These are phyloP conservation scores for Acanthurus lineatus DNA, from an alignment of 2,797 vertebrate genomes.

Conservation along the genomic window DNA sequence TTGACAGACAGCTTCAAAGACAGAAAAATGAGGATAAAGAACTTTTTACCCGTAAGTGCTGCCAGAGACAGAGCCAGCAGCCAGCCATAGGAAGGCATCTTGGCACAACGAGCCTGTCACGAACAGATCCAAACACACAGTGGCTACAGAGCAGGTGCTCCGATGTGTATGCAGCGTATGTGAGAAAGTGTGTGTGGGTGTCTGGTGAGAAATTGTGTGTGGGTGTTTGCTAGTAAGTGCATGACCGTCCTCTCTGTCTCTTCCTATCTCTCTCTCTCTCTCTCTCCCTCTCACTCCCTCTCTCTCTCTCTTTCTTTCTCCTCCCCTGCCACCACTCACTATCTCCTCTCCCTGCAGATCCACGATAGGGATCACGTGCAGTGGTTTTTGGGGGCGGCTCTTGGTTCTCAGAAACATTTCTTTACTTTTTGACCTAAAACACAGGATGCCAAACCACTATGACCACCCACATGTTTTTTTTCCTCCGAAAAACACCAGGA, in stretches of 20 bases:
- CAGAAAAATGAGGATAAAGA: constrained; percentile 36
- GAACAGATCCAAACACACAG: constrained; percentile 64
- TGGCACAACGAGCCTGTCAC: constrained; percentile 52
- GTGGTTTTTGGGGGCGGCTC: constrained; percentile 58
- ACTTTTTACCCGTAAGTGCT: constrained; percentile 81
- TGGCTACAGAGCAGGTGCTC: constrained; percentile 62
- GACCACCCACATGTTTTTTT: background rate
- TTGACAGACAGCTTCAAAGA: background rate
- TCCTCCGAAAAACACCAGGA: background rate
- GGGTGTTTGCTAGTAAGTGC: constrained; percentile 62
- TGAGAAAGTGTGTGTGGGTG: constrained; percentile 57
- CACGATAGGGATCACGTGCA: constrained; percentile 70
- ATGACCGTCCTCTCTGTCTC: constrained; percentile 64
- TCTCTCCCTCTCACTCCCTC: constrained; percentile 31
- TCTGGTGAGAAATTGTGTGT: constrained; percentile 52
- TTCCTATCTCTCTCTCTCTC: constrained; percentile 35
- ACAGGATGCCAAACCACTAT: constrained; percentile 10
- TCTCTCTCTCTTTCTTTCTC: constrained; percentile 40
- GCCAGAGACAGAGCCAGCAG: constrained; percentile 73
- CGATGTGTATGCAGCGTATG: constrained; percentile 52
- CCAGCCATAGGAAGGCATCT: constrained; percentile 78
- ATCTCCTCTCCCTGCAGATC: constrained; percentile 66
- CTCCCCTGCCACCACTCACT: constrained; percentile 55
- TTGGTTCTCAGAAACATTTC: constrained; percentile 49
- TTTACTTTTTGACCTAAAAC: constrained; percentile 61